A percentile compares a stretch with the other conserved stretches of the same genome.
phyloP scores from a whole-genome alignment of 2,888 invertebrate genomes.

The Caenorhabditis angaria region DNA sequence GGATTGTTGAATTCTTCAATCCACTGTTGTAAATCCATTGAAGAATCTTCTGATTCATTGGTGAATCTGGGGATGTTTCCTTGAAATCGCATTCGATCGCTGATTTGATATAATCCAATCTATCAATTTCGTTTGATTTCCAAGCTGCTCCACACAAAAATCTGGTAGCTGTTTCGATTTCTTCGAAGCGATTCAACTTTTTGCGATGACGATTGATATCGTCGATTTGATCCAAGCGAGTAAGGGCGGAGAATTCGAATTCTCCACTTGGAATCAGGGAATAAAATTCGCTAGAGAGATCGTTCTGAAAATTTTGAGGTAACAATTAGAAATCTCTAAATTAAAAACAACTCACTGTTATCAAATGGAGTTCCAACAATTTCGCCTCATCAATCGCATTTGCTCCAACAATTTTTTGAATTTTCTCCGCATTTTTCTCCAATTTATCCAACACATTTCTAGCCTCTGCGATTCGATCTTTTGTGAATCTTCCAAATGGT shows the following conservation, averaged over 20 bases:
- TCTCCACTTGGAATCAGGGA: constrained; percentile 74
- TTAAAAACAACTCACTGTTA: constrained; percentile 15
- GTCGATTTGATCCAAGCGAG: constrained; percentile 26
- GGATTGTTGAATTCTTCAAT: constrained; percentile 11
- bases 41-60: constrained; percentile 75
- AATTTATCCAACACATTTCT: constrained; percentile 29
- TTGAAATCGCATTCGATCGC: constrained; percentile 70
- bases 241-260: constrained; percentile 69
- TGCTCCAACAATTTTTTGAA: constrained; percentile 27
- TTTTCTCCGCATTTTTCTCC: constrained; percentile 31
- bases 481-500: constrained; percentile 53
- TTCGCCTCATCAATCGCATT: constrained; percentile 30
- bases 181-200: constrained; percentile 36
- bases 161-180: constrained; percentile 45
- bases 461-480: constrained; percentile 43
- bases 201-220: constrained; percentile 21
- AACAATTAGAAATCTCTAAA: not conserved
- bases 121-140: constrained; percentile 26
- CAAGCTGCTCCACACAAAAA: constrained; percentile 40
- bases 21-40: constrained; percentile 74
- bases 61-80: constrained; percentile 72
- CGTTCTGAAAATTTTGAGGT: constrained; percentile 44
- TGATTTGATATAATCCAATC: constrained; percentile 29
- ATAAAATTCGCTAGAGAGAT: constrained; percentile 75
- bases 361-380: constrained; percentile 21